phyloP scores from a whole-genome alignment of 2,113 vertebrate species.

The Zosterops borbonicus region DNA sequence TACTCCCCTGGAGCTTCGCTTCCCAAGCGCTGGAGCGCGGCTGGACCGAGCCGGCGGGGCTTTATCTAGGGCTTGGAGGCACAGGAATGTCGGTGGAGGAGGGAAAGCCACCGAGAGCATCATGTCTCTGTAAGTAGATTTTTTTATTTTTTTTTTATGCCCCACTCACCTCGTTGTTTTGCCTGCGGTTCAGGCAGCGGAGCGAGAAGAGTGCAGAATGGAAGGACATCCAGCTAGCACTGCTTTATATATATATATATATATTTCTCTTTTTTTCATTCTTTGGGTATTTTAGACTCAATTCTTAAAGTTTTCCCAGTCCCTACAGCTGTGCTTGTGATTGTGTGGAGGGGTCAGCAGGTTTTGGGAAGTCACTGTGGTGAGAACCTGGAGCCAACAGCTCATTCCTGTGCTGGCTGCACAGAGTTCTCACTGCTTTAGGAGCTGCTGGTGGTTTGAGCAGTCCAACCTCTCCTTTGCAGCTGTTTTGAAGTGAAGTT shows the following conservation, averaged over 20 bases:
- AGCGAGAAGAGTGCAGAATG: neutral
- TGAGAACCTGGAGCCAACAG: neutral
- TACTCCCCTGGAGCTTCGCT: neutral
- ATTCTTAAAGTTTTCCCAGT: neutral
- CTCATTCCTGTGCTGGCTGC: neutral
- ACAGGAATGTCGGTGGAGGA: neutral
- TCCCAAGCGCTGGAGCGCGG: neutral
- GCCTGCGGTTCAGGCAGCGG: neutral
- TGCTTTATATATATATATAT: neutral
- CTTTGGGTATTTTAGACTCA: neutral
- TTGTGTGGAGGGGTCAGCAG: rapidly evolving
- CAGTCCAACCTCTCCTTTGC: rapidly evolving
- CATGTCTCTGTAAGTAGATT: constrained; percentile 56
- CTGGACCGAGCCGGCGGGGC: neutral
- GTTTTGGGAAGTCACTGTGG: neutral
- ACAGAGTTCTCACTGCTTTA: rapidly evolving
- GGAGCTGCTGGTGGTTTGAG: no score
- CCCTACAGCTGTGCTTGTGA: neutral
- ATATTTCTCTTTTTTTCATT: no score
- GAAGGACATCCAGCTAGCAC: neutral
- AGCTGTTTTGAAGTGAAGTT: neutral
- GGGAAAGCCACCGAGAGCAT: neutral
- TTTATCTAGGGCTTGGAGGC: neutral
- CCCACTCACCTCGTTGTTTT: rapidly evolving
- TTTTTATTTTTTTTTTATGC: neutral